Percentiles rank a stretch among this genome's conserved stretches.
Evolutionary conservation across 2,113 vertebrate species (phyloP).

Genomic region (Arizona elegans): DNA sequence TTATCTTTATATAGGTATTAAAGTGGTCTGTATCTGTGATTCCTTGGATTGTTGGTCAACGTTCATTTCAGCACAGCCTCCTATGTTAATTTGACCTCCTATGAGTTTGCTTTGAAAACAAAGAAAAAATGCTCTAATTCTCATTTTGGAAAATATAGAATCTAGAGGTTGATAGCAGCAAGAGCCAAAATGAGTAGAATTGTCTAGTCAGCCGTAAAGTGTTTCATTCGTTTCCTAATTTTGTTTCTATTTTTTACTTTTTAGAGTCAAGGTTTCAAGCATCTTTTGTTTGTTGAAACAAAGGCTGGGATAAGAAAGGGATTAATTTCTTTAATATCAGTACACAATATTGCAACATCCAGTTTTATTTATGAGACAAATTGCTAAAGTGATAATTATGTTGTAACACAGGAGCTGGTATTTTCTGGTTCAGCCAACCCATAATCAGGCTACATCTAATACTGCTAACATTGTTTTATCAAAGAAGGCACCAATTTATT

Average conservation of each 20-base stretch:
- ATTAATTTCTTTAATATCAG: not conserved
- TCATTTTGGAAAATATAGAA: not conserved
- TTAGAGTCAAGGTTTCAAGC: constrained; percentile 9
- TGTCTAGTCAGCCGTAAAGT: not conserved
- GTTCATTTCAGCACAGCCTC: not conserved
- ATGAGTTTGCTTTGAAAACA: not conserved
- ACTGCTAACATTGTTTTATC: constrained; percentile 51
- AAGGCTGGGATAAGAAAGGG: not conserved
- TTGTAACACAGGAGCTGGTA: constrained; percentile 24
- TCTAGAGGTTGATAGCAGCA: not conserved
- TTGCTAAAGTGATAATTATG: not conserved
- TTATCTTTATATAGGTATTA: not conserved
- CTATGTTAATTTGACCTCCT: not conserved
- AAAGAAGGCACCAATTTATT: constrained; percentile 45
- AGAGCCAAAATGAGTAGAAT: not conserved
- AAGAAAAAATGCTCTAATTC: not conserved
- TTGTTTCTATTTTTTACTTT: not conserved
- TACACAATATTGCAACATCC: not conserved
- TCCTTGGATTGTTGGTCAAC: not conserved
- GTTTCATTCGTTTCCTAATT: not conserved
- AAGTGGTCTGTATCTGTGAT: not conserved
- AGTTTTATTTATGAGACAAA: not conserved
- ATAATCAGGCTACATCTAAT: constrained; percentile 35
- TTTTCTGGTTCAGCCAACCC: constrained; percentile 30
- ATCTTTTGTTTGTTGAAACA: not conserved